Conservation (phyloP, 2,888 invertebrate genomes). For the Tenodera sinensis region DNA sequence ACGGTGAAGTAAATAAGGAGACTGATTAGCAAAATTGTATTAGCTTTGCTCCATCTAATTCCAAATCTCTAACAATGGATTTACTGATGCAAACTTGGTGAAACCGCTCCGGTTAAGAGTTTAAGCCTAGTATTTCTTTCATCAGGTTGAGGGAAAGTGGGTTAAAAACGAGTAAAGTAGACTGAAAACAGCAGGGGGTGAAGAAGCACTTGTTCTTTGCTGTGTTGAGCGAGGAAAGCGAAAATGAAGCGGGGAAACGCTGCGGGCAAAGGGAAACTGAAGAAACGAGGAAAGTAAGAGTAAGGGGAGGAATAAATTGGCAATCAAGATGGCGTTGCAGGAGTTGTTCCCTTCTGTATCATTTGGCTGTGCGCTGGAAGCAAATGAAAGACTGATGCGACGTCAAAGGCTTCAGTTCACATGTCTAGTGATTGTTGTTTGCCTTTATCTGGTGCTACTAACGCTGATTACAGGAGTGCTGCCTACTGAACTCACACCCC, state of each 20-base stretch:
- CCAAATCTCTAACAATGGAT: too few relatives aligned
- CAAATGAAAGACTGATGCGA: background rate
- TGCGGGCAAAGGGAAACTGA: background rate
- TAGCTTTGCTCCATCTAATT: too few relatives aligned
- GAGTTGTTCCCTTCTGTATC: slow-evolving; percentile 6
- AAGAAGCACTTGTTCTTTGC: background rate
- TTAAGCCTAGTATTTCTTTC: too few relatives aligned
- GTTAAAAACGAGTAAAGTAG: background rate
- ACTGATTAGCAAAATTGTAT: too few relatives aligned
- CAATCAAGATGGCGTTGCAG: slow-evolving; percentile 8
- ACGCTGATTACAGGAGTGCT: background rate
- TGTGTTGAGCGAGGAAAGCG: background rate
- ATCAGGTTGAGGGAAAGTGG: background rate
- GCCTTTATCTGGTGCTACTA: background rate
- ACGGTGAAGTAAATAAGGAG: too few relatives aligned
- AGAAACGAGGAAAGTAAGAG: background rate
- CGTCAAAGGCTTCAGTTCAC: background rate
- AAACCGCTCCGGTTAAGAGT: too few relatives aligned
- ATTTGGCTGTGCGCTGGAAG: background rate
- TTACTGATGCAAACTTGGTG: too few relatives aligned
- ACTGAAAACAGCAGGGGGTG: background rate
- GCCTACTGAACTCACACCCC: background rate
- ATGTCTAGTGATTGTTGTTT: background rate
- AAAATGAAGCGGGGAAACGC: background rate
- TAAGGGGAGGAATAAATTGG: slow-evolving; percentile 10